These are phyloP conservation scores for Odontomachus brunneus DNA, from an alignment of 1,140 invertebrate genomes.

Conservation along the genomic window DNA sequence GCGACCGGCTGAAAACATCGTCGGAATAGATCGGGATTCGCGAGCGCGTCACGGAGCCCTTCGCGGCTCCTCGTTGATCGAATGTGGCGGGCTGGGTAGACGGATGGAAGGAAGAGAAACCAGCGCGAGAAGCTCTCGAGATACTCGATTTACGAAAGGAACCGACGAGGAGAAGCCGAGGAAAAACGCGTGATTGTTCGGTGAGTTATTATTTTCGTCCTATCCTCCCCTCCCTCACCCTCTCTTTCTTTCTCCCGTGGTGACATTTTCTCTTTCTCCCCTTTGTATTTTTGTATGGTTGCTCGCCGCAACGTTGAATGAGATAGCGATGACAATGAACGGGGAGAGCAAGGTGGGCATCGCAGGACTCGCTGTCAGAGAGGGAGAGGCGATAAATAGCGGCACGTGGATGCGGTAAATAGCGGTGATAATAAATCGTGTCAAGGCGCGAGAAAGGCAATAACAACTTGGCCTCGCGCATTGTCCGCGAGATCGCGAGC, in stretches of 20 bases:
- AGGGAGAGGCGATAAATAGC: no score
- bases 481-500: slow-evolving; percentile 34
- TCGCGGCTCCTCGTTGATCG: background rate
- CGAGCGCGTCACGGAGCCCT: background rate
- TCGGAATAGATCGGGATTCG: slow-evolving; percentile 6
- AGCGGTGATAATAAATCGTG: slow-evolving; percentile 53
- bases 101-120: no score
- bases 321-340: slow-evolving; percentile 8
- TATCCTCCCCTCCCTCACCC: background rate
- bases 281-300: slow-evolving; percentile 11
- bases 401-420: slow-evolving; percentile 10
- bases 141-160: background rate
- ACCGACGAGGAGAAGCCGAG: no score
- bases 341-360: no score
- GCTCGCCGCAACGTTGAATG: background rate
- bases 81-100: no score
- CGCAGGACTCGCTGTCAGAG: no score
- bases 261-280: background rate
- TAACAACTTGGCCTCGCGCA: slow-evolving; percentile 43
- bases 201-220: slow-evolving; percentile 20
- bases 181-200: background rate
- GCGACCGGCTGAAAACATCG: background rate
- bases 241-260: no score
- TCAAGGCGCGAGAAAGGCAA: slow-evolving; percentile 48
- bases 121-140: background rate